Conservation (phyloP, 2,888 invertebrate genomes). For the Macaria notata region DNA sequence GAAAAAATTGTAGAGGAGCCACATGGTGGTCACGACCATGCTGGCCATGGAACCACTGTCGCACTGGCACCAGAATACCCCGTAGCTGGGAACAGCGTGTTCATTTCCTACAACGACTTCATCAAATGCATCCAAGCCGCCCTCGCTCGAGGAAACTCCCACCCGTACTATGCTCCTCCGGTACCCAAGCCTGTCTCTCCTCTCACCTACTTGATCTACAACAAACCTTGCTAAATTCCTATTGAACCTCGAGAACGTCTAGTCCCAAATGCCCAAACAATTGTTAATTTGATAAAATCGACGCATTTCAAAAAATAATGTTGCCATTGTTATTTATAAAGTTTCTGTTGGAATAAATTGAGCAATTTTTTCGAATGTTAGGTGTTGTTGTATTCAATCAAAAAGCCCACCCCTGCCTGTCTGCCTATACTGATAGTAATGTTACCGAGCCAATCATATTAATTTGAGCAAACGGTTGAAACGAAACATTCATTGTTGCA, state of each 20-base stretch:
- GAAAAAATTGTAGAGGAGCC: constrained; percentile 10
- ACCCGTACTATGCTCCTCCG: constrained; percentile 22
- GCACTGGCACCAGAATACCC: constrained; percentile 7
- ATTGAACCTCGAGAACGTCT: constrained; percentile 34
- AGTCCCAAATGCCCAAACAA: constrained; percentile 40
- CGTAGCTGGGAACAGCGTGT: constrained; percentile 14
- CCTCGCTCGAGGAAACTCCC: constrained; percentile 37
- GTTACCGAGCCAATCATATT: constrained; percentile 1
- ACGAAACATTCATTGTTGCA: constrained; percentile 31
- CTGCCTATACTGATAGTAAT: too few relatives aligned
- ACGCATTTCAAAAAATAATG: constrained; percentile 6
- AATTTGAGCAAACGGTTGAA: constrained; percentile 14
- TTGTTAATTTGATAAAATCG: constrained; percentile 21
- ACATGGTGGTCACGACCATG: constrained; percentile 20
- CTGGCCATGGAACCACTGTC: constrained; percentile 1
- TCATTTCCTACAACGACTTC: constrained; percentile 55
- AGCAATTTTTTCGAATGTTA: constrained; percentile 16
- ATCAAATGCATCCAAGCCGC: constrained; percentile 63
- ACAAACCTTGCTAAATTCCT: constrained; percentile 49
- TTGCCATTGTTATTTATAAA: constrained; percentile 23
- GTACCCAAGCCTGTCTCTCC: constrained; percentile 48
- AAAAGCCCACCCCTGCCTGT: too few relatives aligned
- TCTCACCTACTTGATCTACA: constrained; percentile 63
- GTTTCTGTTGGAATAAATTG: constrained; percentile 26
- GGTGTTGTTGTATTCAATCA: too few relatives aligned